phyloP scores from a whole-genome alignment of 2,113 vertebrate genomes.

The Labrus mixtus region DNA sequence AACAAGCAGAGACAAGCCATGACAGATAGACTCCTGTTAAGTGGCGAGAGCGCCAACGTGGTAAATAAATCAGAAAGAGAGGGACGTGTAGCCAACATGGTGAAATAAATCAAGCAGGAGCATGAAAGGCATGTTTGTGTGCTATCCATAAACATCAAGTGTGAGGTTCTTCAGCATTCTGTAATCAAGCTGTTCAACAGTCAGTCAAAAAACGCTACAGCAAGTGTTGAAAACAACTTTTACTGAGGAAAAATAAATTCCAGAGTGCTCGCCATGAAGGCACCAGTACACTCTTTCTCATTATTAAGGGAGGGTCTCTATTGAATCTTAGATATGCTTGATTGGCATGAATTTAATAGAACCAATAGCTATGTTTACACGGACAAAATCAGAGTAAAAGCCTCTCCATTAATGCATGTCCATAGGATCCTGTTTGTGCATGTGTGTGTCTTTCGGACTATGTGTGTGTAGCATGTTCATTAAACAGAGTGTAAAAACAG shows the following conservation, averaged over 20 bases:
- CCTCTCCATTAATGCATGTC: no score
- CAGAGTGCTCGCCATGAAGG: constrained; percentile 56
- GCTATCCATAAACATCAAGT: constrained; percentile 63
- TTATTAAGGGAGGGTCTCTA: constrained; percentile 1
- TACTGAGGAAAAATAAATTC: constrained; percentile 45
- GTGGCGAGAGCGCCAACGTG: constrained; percentile 47
- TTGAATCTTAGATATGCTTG: neutral
- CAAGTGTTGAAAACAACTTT: neutral
- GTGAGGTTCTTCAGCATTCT: constrained; percentile 67
- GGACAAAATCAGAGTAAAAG: no score
- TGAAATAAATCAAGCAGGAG: constrained; percentile 58
- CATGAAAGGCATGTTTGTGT: constrained; percentile 68
- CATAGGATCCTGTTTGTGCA: no score
- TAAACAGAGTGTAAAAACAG: no score
- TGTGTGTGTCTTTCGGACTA: no score
- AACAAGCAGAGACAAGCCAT: constrained; percentile 15
- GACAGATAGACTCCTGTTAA: constrained; percentile 67
- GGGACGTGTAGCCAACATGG: constrained; percentile 56
- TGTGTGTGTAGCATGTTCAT: no score
- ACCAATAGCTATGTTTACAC: no score
- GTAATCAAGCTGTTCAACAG: constrained; percentile 59
- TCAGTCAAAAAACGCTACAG: constrained; percentile 20
- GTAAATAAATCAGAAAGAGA: constrained; percentile 70
- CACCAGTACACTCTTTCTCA: constrained; percentile 16
- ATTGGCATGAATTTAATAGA: no score